Conservation (phyloP, 2,797 vertebrate species). For the Toxotes lorentzi region DNA sequence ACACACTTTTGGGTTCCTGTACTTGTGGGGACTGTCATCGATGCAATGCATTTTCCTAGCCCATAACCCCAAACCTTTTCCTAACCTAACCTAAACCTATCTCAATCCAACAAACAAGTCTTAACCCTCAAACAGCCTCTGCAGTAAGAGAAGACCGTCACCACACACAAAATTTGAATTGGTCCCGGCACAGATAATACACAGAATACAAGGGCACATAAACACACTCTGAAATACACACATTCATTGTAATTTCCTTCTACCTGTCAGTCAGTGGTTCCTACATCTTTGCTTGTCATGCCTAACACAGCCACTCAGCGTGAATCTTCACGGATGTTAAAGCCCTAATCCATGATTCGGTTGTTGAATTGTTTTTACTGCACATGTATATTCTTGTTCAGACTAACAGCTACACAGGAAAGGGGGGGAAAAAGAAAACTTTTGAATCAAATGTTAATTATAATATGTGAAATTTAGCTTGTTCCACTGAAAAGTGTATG, state of each 20-base stretch:
- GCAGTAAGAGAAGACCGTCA: background rate
- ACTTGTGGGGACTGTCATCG: background rate
- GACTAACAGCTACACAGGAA: background rate
- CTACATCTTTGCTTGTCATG: background rate
- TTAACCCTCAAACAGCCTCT: background rate
- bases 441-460: background rate
- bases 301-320: constrained; percentile 32
- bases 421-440: background rate
- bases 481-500: background rate
- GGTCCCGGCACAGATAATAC: constrained; percentile 1
- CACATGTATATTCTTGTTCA: background rate
- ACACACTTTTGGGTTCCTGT: background rate
- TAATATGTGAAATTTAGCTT: background rate
- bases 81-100: background rate
- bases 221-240: constrained; percentile 3
- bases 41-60: background rate
- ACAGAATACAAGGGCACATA: background rate
- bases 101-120: background rate
- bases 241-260: background rate
- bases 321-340: constrained; percentile 9
- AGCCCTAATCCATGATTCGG: background rate
- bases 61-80: background rate
- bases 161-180: background rate
- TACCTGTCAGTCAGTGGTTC: background rate
- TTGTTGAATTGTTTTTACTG: constrained; percentile 2